Evolutionary conservation across 2,113 vertebrate genomes (phyloP), one percentile per base, ranked within the genome.

Genomic region (Callocephalon fimbriatum): DNA sequence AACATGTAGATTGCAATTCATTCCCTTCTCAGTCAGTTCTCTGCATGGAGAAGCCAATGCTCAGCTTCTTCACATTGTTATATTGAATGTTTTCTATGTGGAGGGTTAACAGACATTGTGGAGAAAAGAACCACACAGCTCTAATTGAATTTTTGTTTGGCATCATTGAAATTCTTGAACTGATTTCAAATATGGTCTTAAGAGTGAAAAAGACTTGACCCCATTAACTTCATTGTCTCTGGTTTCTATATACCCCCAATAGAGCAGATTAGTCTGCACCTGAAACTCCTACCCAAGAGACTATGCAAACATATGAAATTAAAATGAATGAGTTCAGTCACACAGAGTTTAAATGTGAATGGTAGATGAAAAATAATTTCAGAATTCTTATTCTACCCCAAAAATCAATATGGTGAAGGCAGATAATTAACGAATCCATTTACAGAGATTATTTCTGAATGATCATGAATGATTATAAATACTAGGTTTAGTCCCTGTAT

Each of bases 201-300:
- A 87, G 73, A 78, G 31, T 19, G 18, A 91, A 63, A 61, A 73
- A 84, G 37, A 86, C 22, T 70, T 88, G 59, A 95, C 76, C 79
- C 90, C 86, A 96, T 95, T 97, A 97, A 96, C 92, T 96, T 90
- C 50, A 82, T 58, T 93, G 74, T 85, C 81, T 96, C 90, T 90
- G 61, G 47, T 75, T 93, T 68, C 70, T 67, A 48, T 50, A 53
- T 45, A 54, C 48, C 37, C 71, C 87, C 79, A 77, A 67, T 38
- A 72, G 82, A 93, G 82, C 13, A 38, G 78, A 97, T 95, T 77
- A 93, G 72, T 93, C 77, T 93, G 48, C 51, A 91, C 51, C 83
- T 96, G 93, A 95, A 96, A 94, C 77, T 89, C 48, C 42, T 44
- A 70, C 35, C 47, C 61, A 88, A 51, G 37, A 76, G 65, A 73